These are phyloP conservation scores for Eupithecia exiguata DNA, from an alignment of 2,888 invertebrate species.

Conservation along the genomic window DNA sequence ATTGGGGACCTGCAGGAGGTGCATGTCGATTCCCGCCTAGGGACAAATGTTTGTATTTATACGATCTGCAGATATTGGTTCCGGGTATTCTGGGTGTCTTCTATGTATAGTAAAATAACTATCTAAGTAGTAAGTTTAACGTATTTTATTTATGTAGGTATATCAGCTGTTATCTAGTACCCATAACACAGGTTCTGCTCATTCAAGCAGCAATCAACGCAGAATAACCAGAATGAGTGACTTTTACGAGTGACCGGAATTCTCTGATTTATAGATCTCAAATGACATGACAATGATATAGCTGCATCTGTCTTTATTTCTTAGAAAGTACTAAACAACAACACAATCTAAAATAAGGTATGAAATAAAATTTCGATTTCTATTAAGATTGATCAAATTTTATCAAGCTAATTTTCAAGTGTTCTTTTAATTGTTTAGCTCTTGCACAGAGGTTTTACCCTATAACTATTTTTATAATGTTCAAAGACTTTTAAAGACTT, in stretches of 20 bases:
- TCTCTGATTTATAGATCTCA: slow-evolving; percentile 52
- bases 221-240: slow-evolving; percentile 42
- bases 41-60: no score
- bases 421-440: not conserved
- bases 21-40: no score
- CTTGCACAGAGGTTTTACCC: not conserved
- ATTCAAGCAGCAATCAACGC: not conserved
- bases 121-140: no score
- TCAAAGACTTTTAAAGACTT: not conserved
- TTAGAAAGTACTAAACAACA: slow-evolving; percentile 10
- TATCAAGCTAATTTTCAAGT: not conserved
- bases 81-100: no score
- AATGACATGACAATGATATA: slow-evolving; percentile 36
- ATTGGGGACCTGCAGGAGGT: no score
- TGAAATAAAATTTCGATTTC: not conserved
- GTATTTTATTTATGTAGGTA: no score
- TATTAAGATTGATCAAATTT: not conserved
- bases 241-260: slow-evolving; percentile 59
- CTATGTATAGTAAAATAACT: no score
- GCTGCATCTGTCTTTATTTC: slow-evolving; percentile 31
- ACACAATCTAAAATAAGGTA: no score
- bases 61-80: no score
- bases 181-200: not conserved
- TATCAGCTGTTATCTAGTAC: no score
- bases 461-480: not conserved